Evolutionary conservation across 1,140 invertebrate genomes (phyloP).

Genomic region (Goniozus legneri): DNA sequence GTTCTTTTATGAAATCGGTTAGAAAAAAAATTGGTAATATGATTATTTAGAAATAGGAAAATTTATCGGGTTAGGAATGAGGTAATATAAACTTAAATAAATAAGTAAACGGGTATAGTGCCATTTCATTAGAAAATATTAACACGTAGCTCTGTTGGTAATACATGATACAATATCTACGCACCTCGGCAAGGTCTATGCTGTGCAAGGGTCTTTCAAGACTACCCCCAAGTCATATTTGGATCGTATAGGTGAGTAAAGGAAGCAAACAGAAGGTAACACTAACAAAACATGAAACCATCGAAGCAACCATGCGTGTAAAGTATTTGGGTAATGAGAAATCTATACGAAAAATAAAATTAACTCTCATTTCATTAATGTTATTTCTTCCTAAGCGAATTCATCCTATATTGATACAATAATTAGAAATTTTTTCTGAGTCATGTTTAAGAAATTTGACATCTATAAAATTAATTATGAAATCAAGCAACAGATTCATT

Average conservation of each 20-base stretch:
- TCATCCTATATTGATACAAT: no score
- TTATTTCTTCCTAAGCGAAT: no score
- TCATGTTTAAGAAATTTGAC: no score
- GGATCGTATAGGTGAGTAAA: slow-evolving; percentile 54
- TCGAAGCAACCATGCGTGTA: slow-evolving; percentile 28
- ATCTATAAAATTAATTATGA: no score
- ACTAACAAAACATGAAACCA: slow-evolving; percentile 40
- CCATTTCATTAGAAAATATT: slow-evolving; percentile 57
- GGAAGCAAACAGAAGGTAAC: slow-evolving; percentile 51
- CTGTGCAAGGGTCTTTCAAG: slow-evolving; percentile 56
- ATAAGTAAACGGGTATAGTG: slow-evolving; percentile 53
- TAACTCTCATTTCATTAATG: no score
- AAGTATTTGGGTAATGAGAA: slow-evolving; percentile 32
- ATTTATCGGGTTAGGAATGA: slow-evolving; percentile 26
- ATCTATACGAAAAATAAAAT: no score
- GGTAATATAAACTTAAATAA: slow-evolving; percentile 44
- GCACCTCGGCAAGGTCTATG: slow-evolving; percentile 56
- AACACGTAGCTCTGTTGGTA: slow-evolving; percentile 57
- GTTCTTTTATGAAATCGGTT: background rate
- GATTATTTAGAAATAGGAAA: background rate
- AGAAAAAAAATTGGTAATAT: background rate
- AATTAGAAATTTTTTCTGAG: no score
- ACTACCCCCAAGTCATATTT: slow-evolving; percentile 55
- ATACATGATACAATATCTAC: slow-evolving; percentile 58
- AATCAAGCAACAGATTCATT: no score